phyloP scores from a whole-genome alignment of 2,797 vertebrate species.

The Oryzias dopingdopingensis region DNA sequence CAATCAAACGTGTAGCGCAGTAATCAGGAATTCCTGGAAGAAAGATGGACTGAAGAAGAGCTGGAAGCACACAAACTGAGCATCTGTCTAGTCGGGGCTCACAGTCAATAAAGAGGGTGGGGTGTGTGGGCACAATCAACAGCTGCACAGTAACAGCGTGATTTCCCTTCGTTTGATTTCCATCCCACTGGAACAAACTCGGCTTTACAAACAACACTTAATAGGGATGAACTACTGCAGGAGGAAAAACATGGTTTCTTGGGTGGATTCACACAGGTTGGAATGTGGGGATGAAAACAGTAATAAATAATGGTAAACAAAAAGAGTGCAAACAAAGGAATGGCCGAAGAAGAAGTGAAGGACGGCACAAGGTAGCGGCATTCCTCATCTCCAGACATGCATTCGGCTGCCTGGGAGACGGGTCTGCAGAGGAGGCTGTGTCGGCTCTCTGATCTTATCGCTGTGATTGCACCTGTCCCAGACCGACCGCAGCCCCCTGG shows the following conservation, averaged over 20 bases:
- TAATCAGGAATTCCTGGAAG: slow-evolving; percentile 74
- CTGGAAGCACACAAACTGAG: slow-evolving; percentile 70
- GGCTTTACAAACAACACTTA: slow-evolving; percentile 71
- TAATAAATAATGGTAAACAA: slow-evolving; percentile 20
- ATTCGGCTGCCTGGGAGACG: slow-evolving; percentile 52
- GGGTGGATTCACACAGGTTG: slow-evolving; percentile 13
- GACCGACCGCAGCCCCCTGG: slow-evolving; percentile 61
- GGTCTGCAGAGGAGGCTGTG: slow-evolving; percentile 65
- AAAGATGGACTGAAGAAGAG: slow-evolving; percentile 67
- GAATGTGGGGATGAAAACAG: slow-evolving; percentile 4
- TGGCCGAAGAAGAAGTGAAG: slow-evolving; percentile 42
- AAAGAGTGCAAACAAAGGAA: slow-evolving; percentile 34
- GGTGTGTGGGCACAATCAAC: slow-evolving; percentile 63
- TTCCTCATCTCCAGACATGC: slow-evolving; percentile 41
- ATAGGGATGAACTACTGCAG: slow-evolving; percentile 57
- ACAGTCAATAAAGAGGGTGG: slow-evolving; percentile 66
- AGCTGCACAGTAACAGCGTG: slow-evolving; percentile 75
- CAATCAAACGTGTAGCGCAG: slow-evolving; percentile 70
- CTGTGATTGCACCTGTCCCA: slow-evolving; percentile 83
- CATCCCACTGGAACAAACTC: slow-evolving; percentile 75
- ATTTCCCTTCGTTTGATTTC: slow-evolving; percentile 76
- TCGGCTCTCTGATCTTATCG: slow-evolving; percentile 79
- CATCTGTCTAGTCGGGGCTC: slow-evolving; percentile 70
- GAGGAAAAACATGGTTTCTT: slow-evolving; percentile 9
- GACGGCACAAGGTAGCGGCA: slow-evolving; percentile 57